A percentile compares a stretch with the other conserved stretches of the same genome.
phyloP scores from a whole-genome alignment of 1,140 invertebrate species.

The Scaptomyza hsui region DNA sequence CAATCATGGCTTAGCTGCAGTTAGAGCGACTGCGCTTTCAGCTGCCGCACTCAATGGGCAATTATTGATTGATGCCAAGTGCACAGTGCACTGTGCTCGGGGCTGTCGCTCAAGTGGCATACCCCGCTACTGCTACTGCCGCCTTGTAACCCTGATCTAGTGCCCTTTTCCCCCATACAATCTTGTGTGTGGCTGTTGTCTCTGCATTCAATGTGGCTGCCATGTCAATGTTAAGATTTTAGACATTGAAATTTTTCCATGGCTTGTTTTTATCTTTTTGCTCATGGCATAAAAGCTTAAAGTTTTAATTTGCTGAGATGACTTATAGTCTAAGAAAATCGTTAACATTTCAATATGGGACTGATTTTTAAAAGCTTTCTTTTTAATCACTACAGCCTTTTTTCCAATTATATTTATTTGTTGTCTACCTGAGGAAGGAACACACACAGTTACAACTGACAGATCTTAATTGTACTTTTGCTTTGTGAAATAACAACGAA shows the following conservation, averaged over 20 bases:
- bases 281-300: slow-evolving; percentile 53
- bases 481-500: slow-evolving; percentile 2
- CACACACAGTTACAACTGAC: too few species aligned
- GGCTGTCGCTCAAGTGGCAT: slow-evolving; percentile 56
- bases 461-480: background rate
- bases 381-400: background rate
- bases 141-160: slow-evolving; percentile 70
- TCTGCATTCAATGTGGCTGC: slow-evolving; percentile 55
- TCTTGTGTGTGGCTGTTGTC: slow-evolving; percentile 22
- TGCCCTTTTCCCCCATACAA: slow-evolving; percentile 49
- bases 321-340: too few species aligned
- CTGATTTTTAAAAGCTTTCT: background rate
- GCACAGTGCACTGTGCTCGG: slow-evolving; percentile 47
- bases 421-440: background rate
- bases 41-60: slow-evolving; percentile 77
- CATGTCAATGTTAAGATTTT: slow-evolving; percentile 79
- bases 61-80: slow-evolving; percentile 81
- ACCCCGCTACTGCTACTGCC: background rate
- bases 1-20: slow-evolving; percentile 68
- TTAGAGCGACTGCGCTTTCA: slow-evolving; percentile 61
- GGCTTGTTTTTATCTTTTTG: background rate
- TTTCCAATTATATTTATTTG: background rate
- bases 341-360: background rate
- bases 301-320: slow-evolving; percentile 56
- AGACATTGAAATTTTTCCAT: slow-evolving; percentile 70